Evolutionary conservation across 2,113 vertebrate genomes (phyloP).

Genomic region (Anthoscopus minutus): DNA sequence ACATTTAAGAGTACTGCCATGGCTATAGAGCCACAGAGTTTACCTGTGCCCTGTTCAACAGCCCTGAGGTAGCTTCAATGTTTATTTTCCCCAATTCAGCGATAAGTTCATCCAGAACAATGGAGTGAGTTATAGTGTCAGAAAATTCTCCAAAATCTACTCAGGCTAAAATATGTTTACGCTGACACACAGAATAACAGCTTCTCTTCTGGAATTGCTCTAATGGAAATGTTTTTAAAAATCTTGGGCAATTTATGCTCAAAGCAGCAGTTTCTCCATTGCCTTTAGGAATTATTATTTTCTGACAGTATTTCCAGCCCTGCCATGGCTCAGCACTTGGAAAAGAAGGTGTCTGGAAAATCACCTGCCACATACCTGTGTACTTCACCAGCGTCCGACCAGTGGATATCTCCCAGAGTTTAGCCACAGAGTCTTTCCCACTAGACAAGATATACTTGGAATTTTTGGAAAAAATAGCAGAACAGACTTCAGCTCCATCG

Average conservation of each 20-base stretch:
- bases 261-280: not conserved
- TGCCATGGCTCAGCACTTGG: not conserved
- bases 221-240: not conserved
- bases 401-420: constrained; percentile 97
- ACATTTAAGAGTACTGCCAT: not conserved
- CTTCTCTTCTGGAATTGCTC: not conserved
- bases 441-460: constrained; percentile 97
- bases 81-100: not conserved
- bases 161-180: not conserved
- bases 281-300: not conserved
- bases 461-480: constrained; percentile 96
- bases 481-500: constrained; percentile 93
- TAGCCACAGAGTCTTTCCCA: constrained; percentile 96
- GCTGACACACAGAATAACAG: not conserved
- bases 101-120: not conserved
- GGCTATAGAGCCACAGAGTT: not conserved
- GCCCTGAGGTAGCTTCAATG: not conserved
- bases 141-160: not conserved
- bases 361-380: constrained; percentile 78
- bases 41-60: no score
- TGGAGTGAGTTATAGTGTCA: not conserved
- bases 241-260: not conserved
- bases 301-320: not conserved
- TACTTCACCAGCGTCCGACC: constrained; percentile 94
- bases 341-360: not conserved